Percentiles rank a stretch among this genome's conserved stretches.
Conservation (phyloP, 2,113 vertebrate genomes). For the Bujurquina vittata region DNA sequence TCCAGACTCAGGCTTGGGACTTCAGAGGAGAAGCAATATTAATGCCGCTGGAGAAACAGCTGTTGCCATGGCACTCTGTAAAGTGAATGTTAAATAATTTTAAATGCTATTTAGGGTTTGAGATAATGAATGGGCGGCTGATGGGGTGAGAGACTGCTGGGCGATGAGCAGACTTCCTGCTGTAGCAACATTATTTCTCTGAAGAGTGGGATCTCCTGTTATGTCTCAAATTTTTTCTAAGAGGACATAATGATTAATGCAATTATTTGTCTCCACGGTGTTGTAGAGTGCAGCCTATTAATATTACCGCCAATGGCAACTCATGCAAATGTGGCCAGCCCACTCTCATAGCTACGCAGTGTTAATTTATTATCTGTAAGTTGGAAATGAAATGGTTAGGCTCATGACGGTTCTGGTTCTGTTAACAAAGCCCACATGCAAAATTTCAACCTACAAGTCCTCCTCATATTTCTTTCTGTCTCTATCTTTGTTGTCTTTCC, state of each 20-base stretch:
- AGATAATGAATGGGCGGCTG: constrained; percentile 27
- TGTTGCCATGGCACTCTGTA: constrained; percentile 58
- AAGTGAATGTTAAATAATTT: constrained; percentile 41
- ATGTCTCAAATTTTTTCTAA: neutral
- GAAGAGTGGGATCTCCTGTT: neutral
- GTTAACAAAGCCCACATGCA: neutral
- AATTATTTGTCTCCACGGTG: constrained; percentile 1
- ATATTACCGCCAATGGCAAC: neutral
- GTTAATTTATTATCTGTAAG: constrained; percentile 17
- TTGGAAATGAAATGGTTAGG: neutral
- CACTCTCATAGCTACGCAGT: neutral
- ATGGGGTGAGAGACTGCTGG: constrained; percentile 2
- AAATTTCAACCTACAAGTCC: neutral
- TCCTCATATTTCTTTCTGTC: neutral
- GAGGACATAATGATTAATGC: neutral
- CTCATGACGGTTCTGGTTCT: neutral
- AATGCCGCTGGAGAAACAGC: constrained; percentile 26
- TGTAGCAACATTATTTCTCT: neutral
- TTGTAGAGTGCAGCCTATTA: neutral
- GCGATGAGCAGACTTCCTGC: constrained; percentile 7
- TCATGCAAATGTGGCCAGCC: constrained; percentile 1
- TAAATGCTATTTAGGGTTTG: constrained; percentile 28
- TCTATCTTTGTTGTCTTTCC: neutral
- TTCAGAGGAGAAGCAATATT: neutral
- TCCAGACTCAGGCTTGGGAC: neutral